phyloP scores from a whole-genome alignment of 2,113 vertebrate genomes.

The Grammomys surdaster region DNA sequence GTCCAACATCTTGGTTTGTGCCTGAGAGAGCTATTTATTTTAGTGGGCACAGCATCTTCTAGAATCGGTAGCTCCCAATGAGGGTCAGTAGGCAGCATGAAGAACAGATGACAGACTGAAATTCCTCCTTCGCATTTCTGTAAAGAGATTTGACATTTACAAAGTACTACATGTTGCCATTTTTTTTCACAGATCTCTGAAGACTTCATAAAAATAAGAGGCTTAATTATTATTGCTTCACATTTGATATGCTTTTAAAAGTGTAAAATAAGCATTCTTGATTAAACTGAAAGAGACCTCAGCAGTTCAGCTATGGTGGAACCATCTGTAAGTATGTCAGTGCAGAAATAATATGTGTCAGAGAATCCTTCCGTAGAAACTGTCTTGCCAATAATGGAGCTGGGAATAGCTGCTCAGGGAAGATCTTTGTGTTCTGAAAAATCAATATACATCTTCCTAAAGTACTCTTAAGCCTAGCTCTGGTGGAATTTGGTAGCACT shows the following conservation, averaged over 20 bases:
- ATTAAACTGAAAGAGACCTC: constrained; percentile 50
- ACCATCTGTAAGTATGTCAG: constrained; percentile 12
- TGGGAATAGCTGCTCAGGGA: constrained; percentile 27
- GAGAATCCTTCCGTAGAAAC: constrained; percentile 29
- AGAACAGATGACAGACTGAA: constrained; percentile 82
- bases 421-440: constrained; percentile 45
- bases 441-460: constrained; percentile 40
- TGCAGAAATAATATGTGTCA: not conserved
- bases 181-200: constrained; percentile 73
- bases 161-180: constrained; percentile 80
- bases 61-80: constrained; percentile 72
- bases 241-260: constrained; percentile 69
- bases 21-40: constrained; percentile 79
- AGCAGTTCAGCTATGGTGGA: not conserved
- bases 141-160: constrained; percentile 85
- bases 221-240: constrained; percentile 79
- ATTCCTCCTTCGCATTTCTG: constrained; percentile 84
- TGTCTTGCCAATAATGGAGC: not conserved
- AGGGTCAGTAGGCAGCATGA: constrained; percentile 83
- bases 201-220: constrained; percentile 80
- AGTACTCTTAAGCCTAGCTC: constrained; percentile 32
- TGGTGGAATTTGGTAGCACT: constrained; percentile 4
- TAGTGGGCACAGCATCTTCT: constrained; percentile 70
- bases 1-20: constrained; percentile 79
- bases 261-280: constrained; percentile 63